These are phyloP conservation scores for Tylochromis polylepis DNA, from an alignment of 2,113 vertebrate species.

Conservation along the genomic window DNA sequence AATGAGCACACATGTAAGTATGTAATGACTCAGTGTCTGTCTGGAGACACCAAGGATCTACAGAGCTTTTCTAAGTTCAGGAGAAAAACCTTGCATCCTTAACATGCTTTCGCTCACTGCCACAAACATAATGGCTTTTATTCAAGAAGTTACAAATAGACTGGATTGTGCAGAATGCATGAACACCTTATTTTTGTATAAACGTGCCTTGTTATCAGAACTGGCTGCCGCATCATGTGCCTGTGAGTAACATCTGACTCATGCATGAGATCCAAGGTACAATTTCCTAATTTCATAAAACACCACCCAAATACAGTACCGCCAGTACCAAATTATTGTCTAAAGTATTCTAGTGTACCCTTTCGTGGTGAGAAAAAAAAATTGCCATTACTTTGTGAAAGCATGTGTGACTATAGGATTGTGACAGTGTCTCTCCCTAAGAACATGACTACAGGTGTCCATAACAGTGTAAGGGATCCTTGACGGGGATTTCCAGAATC, in stretches of 20 bases:
- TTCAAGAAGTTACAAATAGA: background rate
- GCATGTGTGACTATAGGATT: background rate
- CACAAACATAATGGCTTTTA: background rate
- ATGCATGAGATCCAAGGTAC: background rate
- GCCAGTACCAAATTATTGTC: background rate
- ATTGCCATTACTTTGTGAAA: background rate
- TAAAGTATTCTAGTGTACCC: background rate
- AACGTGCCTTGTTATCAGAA: background rate
- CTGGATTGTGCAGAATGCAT: background rate
- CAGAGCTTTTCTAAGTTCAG: background rate
- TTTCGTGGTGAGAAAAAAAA: background rate
- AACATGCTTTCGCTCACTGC: background rate
- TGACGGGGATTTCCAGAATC: slow-evolving; percentile 65
- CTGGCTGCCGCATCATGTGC: background rate
- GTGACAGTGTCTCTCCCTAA: background rate
- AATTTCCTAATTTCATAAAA: background rate
- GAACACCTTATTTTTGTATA: background rate
- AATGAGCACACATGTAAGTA: background rate
- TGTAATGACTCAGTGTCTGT: background rate
- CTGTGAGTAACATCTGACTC: background rate
- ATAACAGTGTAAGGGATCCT: slow-evolving; percentile 33
- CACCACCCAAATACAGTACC: background rate
- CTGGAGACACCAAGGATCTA: background rate
- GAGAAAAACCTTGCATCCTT: background rate
- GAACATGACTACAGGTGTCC: slow-evolving; percentile 22